Evolutionary conservation across 2,113 vertebrate genomes (phyloP), one percentile per base, ranked within the genome.

Genomic region (Bettongia penicillata): DNA sequence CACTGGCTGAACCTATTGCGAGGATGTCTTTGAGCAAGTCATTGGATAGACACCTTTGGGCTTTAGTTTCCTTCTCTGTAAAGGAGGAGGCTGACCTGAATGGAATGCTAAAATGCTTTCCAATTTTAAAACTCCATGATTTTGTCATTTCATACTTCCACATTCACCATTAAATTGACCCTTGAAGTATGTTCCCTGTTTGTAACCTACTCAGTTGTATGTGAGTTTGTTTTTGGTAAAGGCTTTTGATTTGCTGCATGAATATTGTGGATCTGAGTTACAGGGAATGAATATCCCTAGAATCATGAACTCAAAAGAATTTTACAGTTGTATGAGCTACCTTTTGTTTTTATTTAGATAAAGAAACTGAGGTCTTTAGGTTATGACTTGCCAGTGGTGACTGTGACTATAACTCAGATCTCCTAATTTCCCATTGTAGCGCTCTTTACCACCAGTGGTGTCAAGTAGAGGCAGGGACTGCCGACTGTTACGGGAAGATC

Each of bases 261-360:
- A 91, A 0, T 50, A 25, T 95, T 77, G 23, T 95, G 6, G 90
- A 68, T n/a, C 28, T 91, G 53, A 91, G 52, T 24, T 68, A 5
- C 49, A 24, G 1, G 96, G n/a, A 24, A 0, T 96, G 49, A 61
- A 28, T 50, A 10, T 91, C 23, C 89, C 55, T 91, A 95, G 90
- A 92, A 37, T 92, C 89, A 90, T 77, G 94, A 28, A 95, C 43
- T 19, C 84, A 91, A 3, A 3, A 53, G 93, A 53, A 95, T 48
- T 57, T 47, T 95, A 94, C 57, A 89, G 4, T 91, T 93, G 53
- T 53, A 89, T 91, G 61, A 91, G 91, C 51, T 43, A 2, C 14
- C 26, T 95, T 51, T 61, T 61, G 49, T 90, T 92, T 61, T 84
- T 91, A 91, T 52, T 43, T 0, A 90, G 51, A 94, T 89, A 91